Conservation (phyloP, 2,797 vertebrate genomes). For the Kryptopterus vitreolus region DNA sequence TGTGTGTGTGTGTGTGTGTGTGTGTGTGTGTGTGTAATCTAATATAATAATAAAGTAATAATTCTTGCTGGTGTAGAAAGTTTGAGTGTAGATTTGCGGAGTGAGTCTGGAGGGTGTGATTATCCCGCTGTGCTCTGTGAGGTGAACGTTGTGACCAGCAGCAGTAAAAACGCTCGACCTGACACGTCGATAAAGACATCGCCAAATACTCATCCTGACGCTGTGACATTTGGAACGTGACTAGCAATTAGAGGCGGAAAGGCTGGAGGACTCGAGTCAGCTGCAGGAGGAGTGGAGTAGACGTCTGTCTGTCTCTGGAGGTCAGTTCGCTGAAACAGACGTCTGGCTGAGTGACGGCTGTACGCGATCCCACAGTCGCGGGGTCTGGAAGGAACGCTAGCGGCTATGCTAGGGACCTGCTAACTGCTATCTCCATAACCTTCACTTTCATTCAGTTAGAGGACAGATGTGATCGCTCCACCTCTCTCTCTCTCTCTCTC, state of each 20-base stretch:
- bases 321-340: conserved; percentile 41
- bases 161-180: conserved; percentile 19
- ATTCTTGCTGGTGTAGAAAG: not conserved
- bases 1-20: too few species aligned
- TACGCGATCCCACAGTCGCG: too few species aligned
- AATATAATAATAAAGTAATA: too few species aligned
- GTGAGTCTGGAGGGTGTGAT: not conserved
- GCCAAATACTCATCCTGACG: conserved; percentile 34
- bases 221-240: conserved; percentile 45
- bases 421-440: too few species aligned
- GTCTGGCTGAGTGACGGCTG: conserved; percentile 32
- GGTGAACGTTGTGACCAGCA: conserved; percentile 27
- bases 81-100: not conserved
- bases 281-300: conserved; percentile 35
- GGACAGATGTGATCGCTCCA: too few species aligned
- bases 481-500: too few species aligned
- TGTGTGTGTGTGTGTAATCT: too few species aligned
- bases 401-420: too few species aligned
- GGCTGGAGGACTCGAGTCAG: conserved; percentile 43
- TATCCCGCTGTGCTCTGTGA: conserved; percentile 12
- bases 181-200: conserved; percentile 30
- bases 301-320: conserved; percentile 42
- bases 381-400: too few species aligned
- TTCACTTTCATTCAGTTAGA: too few species aligned
- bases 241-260: conserved; percentile 44